Percentiles rank a stretch among this genome's conserved stretches.
phyloP scores from a whole-genome alignment of 2,888 invertebrate genomes.

The Aelia acuminata region DNA sequence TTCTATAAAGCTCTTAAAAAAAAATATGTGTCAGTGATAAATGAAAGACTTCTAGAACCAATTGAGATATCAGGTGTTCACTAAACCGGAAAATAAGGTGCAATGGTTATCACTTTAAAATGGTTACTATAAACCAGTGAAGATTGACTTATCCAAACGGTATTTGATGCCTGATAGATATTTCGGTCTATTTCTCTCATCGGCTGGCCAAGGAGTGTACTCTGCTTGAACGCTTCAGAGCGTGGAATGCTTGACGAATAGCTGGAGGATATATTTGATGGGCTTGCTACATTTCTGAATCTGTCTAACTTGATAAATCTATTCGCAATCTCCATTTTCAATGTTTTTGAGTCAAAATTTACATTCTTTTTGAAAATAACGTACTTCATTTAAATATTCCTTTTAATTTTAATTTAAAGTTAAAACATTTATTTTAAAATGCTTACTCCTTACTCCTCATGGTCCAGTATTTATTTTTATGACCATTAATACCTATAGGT shows the following conservation, averaged over 20 bases:
- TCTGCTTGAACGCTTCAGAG: neutral
- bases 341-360: too few species aligned
- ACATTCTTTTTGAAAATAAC: too few species aligned
- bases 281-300: neutral
- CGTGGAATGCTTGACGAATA: neutral
- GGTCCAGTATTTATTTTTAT: too few species aligned
- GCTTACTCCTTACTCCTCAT: too few species aligned
- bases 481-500: too few species aligned
- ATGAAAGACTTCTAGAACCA: neutral
- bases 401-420: too few species aligned
- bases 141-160: neutral
- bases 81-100: neutral
- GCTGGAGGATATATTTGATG: neutral
- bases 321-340: neutral
- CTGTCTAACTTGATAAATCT: neutral
- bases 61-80: neutral
- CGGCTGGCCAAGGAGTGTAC: neutral
- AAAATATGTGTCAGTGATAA: too few species aligned
- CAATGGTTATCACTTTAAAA: neutral
- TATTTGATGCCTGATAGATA: neutral
- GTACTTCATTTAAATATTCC: too few species aligned
- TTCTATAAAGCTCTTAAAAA: too few species aligned
- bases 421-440: too few species aligned
- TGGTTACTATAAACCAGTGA: neutral
- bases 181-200: slow-evolving; percentile 6